Evolutionary conservation across 2,113 vertebrate genomes (phyloP), one percentile per base, ranked within the genome.

Genomic region (Zosterops pallidus): DNA sequence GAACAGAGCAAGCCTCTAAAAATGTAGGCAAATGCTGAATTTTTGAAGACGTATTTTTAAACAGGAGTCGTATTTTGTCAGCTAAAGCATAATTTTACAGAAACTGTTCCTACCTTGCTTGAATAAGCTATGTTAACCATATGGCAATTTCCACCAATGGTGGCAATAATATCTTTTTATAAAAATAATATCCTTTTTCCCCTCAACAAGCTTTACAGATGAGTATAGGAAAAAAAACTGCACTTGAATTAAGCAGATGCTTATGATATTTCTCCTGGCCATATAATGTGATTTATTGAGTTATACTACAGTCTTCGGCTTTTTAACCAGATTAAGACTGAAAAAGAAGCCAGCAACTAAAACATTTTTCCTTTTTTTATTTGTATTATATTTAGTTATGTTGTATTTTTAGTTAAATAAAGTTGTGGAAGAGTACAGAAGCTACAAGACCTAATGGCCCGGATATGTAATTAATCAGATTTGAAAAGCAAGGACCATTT

Each of bases 321-420:
- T 95, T 95, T 96, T 74, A 98, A 96, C 85, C 68, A 94, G 75
- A 94, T 96, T 83, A 96, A 79, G 62, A n/a, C 82, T 76, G 94
- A 96, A 96, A 77, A 92, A 85, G 44, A 91, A 94, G 85, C 76
- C 49, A 22, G 49, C 71, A 83, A 88, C 82, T 63, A 92, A 93
- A 91, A 83, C 29, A 79, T 77, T 94, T 86, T 94, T 90, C 68
- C 47, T 50, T 87, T 82, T 82, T 65, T 88, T 68, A 87, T 92
- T 92, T 86, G 29, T 65, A 82, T 89, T 82, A 25, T 69, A 76
- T 87, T 91, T 84, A 72, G 82, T 91, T 79, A 90, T 18, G 22
- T 63, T 74, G 56, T 71, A 70, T 83, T 85, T 92, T 70, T 92
- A 94, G 93, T 86, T 92, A 90, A 94, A 93, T 94, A 94, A 95